Evolutionary conservation across 2,797 vertebrate genomes (phyloP).

Genomic region (Iguana delicatissima): DNA sequence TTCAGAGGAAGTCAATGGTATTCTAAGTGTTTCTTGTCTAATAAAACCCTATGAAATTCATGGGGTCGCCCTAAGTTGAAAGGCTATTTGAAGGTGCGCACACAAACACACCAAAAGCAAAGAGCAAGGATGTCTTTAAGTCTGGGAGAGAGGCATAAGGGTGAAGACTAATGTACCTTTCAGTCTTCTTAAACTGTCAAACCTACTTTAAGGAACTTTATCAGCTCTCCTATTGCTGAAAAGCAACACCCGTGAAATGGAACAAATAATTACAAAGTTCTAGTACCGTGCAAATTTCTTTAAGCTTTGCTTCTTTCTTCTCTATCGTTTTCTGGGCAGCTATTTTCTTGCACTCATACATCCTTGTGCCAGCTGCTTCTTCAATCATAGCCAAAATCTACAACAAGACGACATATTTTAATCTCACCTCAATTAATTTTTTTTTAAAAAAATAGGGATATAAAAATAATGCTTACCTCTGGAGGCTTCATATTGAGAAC

Average conservation of each 20-base stretch:
- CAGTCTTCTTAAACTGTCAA: not conserved
- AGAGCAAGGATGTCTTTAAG: not conserved
- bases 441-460: not conserved
- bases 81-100: too few relatives aligned
- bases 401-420: not conserved
- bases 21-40: too few relatives aligned
- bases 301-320: slow-evolving; percentile 95
- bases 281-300: slow-evolving; percentile 90
- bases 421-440: not conserved
- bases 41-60: too few relatives aligned
- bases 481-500: slow-evolving; percentile 98
- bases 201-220: not conserved
- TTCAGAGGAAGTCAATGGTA: too few relatives aligned
- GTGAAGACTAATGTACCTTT: not conserved
- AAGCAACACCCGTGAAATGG: not conserved
- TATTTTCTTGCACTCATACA: slow-evolving; percentile 97
- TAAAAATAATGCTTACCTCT: slow-evolving; percentile 85
- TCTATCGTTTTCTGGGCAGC: slow-evolving; percentile 93
- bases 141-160: not conserved
- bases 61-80: too few relatives aligned
- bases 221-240: slow-evolving; percentile 3
- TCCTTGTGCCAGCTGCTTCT: slow-evolving; percentile 96
- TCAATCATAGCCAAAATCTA: slow-evolving; percentile 98
- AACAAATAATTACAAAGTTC: slow-evolving; percentile 3
- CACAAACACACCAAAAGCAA: not conserved